Evolutionary conservation across 2,113 vertebrate species (phyloP).

Genomic region (Tyrannus savana): DNA sequence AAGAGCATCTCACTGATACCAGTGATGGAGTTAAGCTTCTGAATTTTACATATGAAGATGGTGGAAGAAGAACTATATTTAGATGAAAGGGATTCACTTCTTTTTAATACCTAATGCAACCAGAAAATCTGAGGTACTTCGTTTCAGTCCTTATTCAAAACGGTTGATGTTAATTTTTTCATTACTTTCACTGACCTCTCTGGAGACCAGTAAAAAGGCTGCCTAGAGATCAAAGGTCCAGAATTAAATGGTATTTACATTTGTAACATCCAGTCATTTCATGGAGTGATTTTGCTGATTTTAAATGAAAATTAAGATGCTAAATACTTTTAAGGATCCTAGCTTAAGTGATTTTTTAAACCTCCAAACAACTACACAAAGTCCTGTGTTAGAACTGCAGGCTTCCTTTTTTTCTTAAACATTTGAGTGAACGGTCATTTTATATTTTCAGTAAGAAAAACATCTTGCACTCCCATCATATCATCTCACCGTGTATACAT

Average conservation of each 20-base stretch:
- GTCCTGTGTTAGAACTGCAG: not conserved
- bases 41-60: conserved; percentile 40
- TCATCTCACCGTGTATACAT: not conserved
- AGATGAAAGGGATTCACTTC: conserved; percentile 33
- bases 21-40: conserved; percentile 5
- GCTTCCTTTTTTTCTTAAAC: not conserved
- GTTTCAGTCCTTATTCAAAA: not conserved
- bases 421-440: not conserved
- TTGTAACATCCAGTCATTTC: not conserved
- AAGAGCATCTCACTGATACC: conserved; percentile 24
- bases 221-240: not conserved
- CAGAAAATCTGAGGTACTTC: not conserved
- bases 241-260: not conserved
- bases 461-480: not conserved
- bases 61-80: conserved; percentile 27
- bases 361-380: not conserved
- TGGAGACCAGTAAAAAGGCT: not conserved
- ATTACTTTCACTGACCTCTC: not conserved
- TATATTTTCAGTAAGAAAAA: not conserved
- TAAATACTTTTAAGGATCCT: not conserved
- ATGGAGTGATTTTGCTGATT: not conserved
- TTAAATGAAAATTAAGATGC: conserved; percentile 16
- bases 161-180: not conserved
- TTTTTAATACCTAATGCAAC: not conserved
- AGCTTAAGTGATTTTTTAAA: not conserved